Conservation (phyloP, 1,140 invertebrate genomes). For the Hesperophylax magnus region DNA sequence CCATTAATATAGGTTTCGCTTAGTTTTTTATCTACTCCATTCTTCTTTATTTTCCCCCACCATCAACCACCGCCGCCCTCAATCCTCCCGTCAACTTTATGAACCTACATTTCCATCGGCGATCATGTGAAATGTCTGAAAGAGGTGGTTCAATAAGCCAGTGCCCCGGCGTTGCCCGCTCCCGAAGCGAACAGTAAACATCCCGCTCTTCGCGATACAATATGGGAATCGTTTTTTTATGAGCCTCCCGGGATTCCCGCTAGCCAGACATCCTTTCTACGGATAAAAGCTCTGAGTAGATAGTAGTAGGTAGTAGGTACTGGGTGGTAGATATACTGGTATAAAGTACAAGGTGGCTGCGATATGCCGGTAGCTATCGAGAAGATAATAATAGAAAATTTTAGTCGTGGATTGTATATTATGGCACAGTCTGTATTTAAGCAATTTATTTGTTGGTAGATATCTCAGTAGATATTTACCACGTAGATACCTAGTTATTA, state of each 20-base stretch:
- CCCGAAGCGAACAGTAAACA: slow-evolving; percentile 45
- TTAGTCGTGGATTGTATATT: too few relatives aligned
- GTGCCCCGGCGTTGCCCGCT: background rate
- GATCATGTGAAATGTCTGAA: background rate
- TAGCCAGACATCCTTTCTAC: slow-evolving; percentile 10
- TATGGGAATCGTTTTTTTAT: slow-evolving; percentile 58
- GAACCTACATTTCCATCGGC: slow-evolving; percentile 7
- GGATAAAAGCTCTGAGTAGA: background rate
- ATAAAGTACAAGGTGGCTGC: too few relatives aligned
- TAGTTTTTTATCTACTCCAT: too few relatives aligned
- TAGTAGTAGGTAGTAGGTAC: background rate
- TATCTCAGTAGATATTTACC: too few relatives aligned
- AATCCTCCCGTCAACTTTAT: background rate
- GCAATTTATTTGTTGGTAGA: too few relatives aligned
- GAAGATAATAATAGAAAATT: too few relatives aligned
- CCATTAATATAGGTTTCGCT: too few relatives aligned
- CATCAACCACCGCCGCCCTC: too few relatives aligned
- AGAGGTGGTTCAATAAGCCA: background rate
- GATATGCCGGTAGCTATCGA: too few relatives aligned
- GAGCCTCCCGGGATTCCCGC: slow-evolving; percentile 41
- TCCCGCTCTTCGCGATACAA: slow-evolving; percentile 44
- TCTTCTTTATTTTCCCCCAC: too few relatives aligned
- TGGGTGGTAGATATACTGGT: background rate
- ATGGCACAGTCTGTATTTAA: too few relatives aligned
- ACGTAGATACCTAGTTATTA: too few relatives aligned